Percentiles rank a stretch among this genome's conserved stretches.
These are phyloP conservation scores for Ommatoiulus sabulosus DNA, from an alignment of 2,888 invertebrate species.

Conservation along the genomic window DNA sequence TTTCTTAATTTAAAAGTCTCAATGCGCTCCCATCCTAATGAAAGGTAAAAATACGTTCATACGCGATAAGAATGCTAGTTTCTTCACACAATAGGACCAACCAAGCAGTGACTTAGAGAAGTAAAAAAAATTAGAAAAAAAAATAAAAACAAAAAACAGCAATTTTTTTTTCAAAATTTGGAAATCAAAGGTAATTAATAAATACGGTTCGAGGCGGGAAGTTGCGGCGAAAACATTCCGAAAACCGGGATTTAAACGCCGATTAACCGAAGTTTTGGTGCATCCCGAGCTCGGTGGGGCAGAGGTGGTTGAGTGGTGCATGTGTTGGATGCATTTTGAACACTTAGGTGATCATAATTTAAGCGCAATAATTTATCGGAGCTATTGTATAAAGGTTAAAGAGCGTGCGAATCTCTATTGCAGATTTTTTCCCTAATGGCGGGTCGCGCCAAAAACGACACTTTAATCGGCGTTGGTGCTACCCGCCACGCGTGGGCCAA, in stretches of 20 bases:
- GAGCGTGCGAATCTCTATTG: not conserved
- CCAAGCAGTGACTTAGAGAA: slow-evolving; percentile 18
- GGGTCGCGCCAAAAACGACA: not conserved
- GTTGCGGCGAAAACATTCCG: not conserved
- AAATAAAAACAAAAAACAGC: slow-evolving; percentile 2
- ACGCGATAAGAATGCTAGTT: slow-evolving; percentile 9
- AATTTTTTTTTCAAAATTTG: not conserved
- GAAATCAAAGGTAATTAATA: not conserved
- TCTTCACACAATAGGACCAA: slow-evolving; percentile 3
- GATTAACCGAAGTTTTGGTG: not conserved
- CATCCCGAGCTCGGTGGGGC: not conserved
- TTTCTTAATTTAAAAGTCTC: too few relatives aligned
- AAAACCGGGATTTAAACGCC: not conserved
- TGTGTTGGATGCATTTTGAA: slow-evolving; percentile 15
- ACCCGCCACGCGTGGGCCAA: not conserved
- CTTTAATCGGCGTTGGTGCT: not conserved
- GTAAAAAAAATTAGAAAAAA: not conserved
- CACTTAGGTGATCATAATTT: slow-evolving; percentile 26
- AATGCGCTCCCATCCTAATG: too few relatives aligned
- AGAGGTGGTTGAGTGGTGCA: not conserved
- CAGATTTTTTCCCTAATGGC: not conserved
- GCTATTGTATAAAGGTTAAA: not conserved
- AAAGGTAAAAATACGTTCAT: not conserved
- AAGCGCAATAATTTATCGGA: not conserved
- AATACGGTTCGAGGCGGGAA: not conserved